phyloP scores from a whole-genome alignment of 2,888 invertebrate species.

The Camponotus fellah region DNA sequence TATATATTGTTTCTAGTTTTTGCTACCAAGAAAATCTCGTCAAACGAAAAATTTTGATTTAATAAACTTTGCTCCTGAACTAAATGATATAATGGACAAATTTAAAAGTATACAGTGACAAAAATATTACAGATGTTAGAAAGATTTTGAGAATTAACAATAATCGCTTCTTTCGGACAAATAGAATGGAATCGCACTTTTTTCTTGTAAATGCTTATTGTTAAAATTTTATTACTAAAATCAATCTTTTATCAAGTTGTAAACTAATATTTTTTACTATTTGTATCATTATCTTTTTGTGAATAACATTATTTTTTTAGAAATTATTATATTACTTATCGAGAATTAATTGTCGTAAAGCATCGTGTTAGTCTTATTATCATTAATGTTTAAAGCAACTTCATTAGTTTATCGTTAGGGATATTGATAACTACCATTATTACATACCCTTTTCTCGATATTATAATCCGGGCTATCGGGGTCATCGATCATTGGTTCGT shows the following conservation, averaged over 20 bases:
- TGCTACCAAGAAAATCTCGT: background rate
- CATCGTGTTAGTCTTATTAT: background rate
- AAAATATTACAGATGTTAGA: background rate
- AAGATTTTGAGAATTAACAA: background rate
- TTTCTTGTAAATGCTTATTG: background rate
- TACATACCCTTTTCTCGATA: slow-evolving; percentile 90
- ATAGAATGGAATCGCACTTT: background rate
- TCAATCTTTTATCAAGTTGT: background rate
- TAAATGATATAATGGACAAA: background rate
- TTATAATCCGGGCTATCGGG: slow-evolving; percentile 93
- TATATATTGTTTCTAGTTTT: background rate
- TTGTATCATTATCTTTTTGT: background rate
- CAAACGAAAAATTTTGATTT: background rate
- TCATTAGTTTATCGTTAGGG: slow-evolving; percentile 9
- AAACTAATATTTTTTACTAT: background rate
- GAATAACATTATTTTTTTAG: background rate
- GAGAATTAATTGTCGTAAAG: slow-evolving; percentile 11
- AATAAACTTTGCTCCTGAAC: background rate
- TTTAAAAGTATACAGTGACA: background rate
- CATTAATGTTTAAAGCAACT: background rate
- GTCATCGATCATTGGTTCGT: slow-evolving; percentile 96
- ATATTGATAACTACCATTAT: background rate
- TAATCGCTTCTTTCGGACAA: background rate
- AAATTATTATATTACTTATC: background rate
- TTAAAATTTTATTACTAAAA: background rate